Evolutionary conservation across 2,888 invertebrate species (phyloP).

Genomic region (Junonia oenone): DNA sequence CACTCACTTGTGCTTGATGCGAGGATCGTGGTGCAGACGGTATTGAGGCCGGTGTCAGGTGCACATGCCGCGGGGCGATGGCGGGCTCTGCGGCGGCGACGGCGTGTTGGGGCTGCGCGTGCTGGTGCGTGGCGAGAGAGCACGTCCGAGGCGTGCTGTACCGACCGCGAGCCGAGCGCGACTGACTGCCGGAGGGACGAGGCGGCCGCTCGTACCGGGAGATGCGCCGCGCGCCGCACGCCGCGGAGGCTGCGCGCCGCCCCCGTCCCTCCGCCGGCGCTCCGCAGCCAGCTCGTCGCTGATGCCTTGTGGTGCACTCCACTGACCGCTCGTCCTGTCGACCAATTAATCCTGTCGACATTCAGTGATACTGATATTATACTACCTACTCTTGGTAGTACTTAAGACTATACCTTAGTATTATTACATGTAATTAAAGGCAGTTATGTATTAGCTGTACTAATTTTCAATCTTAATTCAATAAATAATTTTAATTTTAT

Average conservation of each 20-base stretch:
- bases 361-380: too few species aligned
- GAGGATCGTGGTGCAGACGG: slow-evolving; percentile 35
- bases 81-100: slow-evolving; percentile 34
- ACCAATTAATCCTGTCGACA: neutral
- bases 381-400: too few species aligned
- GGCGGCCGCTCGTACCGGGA: slow-evolving; percentile 29
- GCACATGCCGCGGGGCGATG: slow-evolving; percentile 45
- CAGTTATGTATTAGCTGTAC: too few species aligned
- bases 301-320: neutral
- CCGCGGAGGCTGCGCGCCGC: slow-evolving; percentile 47
- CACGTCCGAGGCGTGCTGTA: slow-evolving; percentile 30
- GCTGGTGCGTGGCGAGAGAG: slow-evolving; percentile 24
- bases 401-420: too few species aligned
- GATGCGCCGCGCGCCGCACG: slow-evolving; percentile 50
- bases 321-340: neutral
- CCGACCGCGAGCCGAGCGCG: slow-evolving; percentile 45
- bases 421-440: too few species aligned
- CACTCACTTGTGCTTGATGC: slow-evolving; percentile 51
- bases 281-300: slow-evolving; percentile 9
- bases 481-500: too few species aligned
- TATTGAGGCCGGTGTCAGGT: slow-evolving; percentile 52
- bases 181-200: slow-evolving; percentile 38
- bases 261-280: slow-evolving; percentile 18
- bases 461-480: too few species aligned
- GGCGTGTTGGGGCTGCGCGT: slow-evolving; percentile 34